Conservation (phyloP, 2,888 invertebrate genomes). For the Ferdinandea cuprea region DNA sequence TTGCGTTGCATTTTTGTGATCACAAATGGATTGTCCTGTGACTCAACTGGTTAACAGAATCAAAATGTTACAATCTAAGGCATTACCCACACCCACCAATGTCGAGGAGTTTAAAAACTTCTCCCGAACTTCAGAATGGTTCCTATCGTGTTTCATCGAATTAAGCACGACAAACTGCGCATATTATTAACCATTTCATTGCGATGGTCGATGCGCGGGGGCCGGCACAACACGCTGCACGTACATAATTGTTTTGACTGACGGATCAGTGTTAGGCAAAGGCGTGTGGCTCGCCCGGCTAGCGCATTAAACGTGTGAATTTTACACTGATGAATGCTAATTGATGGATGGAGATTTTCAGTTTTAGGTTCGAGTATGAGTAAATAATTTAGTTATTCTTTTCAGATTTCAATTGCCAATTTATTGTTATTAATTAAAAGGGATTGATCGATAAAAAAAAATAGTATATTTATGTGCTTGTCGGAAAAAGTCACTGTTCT, state of each 20-base stretch:
- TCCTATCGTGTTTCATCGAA: constrained; percentile 42
- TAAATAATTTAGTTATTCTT: not conserved
- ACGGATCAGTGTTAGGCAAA: constrained; percentile 53
- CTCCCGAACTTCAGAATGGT: constrained; percentile 14
- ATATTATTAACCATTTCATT: constrained; percentile 47
- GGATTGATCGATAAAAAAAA: too few relatives aligned
- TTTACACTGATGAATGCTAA: constrained; percentile 39
- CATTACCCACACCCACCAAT: constrained; percentile 36
- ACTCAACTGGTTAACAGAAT: constrained; percentile 36
- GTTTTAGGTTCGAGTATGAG: too few relatives aligned
- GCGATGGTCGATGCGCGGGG: constrained; percentile 1
- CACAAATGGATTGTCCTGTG: constrained; percentile 13
- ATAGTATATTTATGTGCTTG: too few relatives aligned
- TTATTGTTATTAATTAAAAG: not conserved
- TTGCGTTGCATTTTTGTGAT: constrained; percentile 13
- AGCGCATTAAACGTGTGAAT: constrained; percentile 25
- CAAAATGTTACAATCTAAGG: constrained; percentile 13
- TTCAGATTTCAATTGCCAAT: not conserved
- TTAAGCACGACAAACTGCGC: constrained; percentile 49
- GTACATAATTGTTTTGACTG: constrained; percentile 44
- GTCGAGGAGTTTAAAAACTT: constrained; percentile 3
- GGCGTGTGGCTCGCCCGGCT: constrained; percentile 51
- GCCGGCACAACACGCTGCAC: constrained; percentile 18
- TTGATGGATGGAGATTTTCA: constrained; percentile 7
- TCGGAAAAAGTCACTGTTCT: too few relatives aligned